Conservation (phyloP, 2,113 vertebrate species). For the Tachycineta bicolor region DNA sequence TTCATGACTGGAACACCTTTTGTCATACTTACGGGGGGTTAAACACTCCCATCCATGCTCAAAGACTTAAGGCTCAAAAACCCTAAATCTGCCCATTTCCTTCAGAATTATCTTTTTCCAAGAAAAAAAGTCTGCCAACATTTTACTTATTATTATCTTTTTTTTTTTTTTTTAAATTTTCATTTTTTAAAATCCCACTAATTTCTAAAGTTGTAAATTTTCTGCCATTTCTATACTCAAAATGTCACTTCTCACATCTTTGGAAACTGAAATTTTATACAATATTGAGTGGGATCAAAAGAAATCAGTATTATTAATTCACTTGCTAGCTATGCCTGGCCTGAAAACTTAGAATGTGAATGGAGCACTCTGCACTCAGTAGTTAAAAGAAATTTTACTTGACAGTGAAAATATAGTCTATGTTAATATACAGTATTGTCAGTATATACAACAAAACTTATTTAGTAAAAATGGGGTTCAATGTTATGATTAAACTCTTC, state of each 20-base stretch:
- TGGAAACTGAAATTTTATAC: background rate
- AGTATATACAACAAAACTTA: background rate
- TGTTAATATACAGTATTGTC: background rate
- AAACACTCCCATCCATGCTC: background rate
- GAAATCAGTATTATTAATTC: background rate
- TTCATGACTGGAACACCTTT: background rate
- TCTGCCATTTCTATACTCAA: background rate
- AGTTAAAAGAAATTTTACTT: background rate
- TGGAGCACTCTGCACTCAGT: background rate
- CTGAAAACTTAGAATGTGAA: background rate
- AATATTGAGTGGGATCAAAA: background rate
- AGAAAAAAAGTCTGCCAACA: background rate
- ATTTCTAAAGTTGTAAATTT: background rate
- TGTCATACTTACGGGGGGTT: background rate
- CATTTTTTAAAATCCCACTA: background rate
- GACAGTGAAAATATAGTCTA: background rate
- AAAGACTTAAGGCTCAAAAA: background rate
- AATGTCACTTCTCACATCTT: background rate
- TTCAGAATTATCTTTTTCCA: background rate
- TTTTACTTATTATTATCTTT: background rate
- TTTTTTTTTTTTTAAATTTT: fast-evolving
- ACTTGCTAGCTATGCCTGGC: background rate
- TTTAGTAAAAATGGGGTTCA: background rate
- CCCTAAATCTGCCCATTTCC: background rate
- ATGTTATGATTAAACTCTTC: background rate